These are phyloP conservation scores for Benthosema pterotum DNA, from an alignment of 2,797 vertebrate genomes.

Conservation along the genomic window DNA sequence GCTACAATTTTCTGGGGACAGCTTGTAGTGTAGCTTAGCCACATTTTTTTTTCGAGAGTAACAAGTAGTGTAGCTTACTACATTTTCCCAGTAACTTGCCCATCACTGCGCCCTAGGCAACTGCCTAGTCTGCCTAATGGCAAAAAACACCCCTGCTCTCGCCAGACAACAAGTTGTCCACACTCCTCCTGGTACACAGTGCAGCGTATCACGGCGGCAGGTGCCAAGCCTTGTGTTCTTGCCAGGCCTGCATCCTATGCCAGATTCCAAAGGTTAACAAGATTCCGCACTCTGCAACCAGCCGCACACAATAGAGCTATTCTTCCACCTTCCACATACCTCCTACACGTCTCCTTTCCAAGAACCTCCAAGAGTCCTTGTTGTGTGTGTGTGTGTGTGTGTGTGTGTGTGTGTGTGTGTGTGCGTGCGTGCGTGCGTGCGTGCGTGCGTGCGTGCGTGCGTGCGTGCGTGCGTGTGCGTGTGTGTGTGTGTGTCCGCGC, in stretches of 20 bases:
- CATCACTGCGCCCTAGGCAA: too few species aligned
- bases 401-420: conserved; percentile 51
- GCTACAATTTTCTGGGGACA: too few species aligned
- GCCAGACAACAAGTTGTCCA: conserved; percentile 46
- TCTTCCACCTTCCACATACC: conserved; percentile 68
- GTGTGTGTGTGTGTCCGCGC: too few species aligned
- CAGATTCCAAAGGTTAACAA: conserved; percentile 75
- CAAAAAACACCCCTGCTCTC: too few species aligned
- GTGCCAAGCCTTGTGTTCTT: conserved; percentile 65
- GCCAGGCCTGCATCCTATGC: conserved; percentile 57
- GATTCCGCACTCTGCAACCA: conserved; percentile 68
- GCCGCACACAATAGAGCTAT: conserved; percentile 67
- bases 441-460: conserved; percentile 51
- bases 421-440: conserved; percentile 51
- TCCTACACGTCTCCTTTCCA: conserved; percentile 58
- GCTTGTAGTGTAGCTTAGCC: too few species aligned
- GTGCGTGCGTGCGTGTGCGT: too few species aligned
- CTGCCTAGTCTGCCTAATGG: too few species aligned
- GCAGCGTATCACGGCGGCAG: conserved; percentile 63
- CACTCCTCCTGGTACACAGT: conserved; percentile 55
- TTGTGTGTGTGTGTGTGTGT: conserved; percentile 55
- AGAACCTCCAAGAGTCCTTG: conserved; percentile 39
- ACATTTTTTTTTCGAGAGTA: too few species aligned
- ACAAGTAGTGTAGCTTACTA: too few species aligned
- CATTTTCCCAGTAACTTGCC: too few species aligned